Conservation (phyloP, 2,113 vertebrate genomes). For the Channa maculata region DNA sequence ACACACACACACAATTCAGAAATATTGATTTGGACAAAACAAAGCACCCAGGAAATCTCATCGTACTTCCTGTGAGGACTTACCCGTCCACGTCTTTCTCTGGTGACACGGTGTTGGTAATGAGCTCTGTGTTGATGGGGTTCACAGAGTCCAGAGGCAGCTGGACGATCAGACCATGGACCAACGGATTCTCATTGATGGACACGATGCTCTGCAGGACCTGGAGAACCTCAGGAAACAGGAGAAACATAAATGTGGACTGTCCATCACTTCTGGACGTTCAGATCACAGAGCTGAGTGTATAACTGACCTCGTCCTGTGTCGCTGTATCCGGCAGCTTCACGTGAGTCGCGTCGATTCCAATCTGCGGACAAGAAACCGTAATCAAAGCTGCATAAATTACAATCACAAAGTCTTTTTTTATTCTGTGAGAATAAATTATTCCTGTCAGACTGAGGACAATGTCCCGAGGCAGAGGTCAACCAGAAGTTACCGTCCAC, state of each 20-base stretch:
- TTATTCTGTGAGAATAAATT: no score
- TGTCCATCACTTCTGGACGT: no score
- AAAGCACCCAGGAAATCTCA: background rate
- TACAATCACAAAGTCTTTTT: no score
- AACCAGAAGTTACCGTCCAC: no score
- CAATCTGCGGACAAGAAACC: conserved; percentile 84
- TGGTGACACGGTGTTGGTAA: conserved; percentile 90
- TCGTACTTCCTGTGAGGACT: conserved; percentile 15
- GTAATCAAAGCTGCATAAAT: no score
- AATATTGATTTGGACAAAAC: no score
- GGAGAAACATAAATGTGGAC: background rate
- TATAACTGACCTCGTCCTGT: conserved; percentile 86
- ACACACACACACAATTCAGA: conserved; percentile 55
- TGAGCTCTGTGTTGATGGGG: conserved; percentile 85
- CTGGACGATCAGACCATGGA: conserved; percentile 96
- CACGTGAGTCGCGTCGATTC: conserved; percentile 91
- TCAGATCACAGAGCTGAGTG: background rate
- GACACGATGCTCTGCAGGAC: conserved; percentile 85
- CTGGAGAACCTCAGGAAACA: conserved; percentile 70
- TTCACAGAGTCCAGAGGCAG: conserved; percentile 91
- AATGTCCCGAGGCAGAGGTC: no score
- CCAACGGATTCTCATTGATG: conserved; percentile 86
- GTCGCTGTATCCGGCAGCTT: conserved; percentile 89
- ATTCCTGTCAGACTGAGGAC: no score
- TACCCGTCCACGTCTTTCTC: conserved; percentile 97